Conservation (phyloP, 2,888 invertebrate species). For the Steromphala cineraria region DNA sequence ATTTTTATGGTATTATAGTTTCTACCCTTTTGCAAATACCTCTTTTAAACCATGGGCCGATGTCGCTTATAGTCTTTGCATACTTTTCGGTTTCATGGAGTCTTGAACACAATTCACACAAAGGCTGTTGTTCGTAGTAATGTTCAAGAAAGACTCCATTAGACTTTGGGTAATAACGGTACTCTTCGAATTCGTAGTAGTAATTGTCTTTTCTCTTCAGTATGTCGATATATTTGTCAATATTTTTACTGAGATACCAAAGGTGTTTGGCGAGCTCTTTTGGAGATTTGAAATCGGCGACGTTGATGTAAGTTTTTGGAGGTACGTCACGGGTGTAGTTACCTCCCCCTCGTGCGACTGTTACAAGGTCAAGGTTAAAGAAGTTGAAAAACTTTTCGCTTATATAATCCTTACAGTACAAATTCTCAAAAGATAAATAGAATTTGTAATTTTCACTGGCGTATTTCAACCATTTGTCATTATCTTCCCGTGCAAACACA, state of each 20-base stretch:
- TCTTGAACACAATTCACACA: neutral
- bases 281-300: neutral
- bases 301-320: neutral
- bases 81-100: neutral
- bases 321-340: neutral
- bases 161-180: neutral
- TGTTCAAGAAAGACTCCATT: neutral
- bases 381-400: neutral
- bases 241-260: neutral
- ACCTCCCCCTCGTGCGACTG: neutral
- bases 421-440: neutral
- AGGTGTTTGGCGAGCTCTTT: neutral
- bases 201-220: neutral
- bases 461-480: neutral
- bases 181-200: neutral
- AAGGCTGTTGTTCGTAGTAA: neutral
- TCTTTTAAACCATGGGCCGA: neutral
- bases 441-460: neutral
- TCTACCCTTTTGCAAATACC: neutral
- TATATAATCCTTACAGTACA: neutral
- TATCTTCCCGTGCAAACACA: neutral
- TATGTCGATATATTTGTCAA: neutral
- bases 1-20: too few relatives aligned
- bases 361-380: constrained; percentile 3
- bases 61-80: neutral